Conservation (phyloP, 2,113 vertebrate genomes). For the Globicephala melas region DNA sequence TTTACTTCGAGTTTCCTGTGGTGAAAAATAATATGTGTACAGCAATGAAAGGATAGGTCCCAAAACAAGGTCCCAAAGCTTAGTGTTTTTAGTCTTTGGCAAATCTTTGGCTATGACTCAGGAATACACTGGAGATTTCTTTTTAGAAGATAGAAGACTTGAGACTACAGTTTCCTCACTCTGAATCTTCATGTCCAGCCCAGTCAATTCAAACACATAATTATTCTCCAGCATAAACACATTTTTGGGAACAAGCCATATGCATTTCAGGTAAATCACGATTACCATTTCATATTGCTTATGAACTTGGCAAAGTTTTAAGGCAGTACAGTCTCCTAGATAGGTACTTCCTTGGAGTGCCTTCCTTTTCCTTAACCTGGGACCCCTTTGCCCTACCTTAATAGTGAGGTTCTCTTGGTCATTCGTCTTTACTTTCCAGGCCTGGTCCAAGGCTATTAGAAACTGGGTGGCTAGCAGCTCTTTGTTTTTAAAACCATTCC, state of each 20-base stretch:
- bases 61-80: background rate
- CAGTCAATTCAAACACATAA: background rate
- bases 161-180: background rate
- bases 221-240: background rate
- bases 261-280: background rate
- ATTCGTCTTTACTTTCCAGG: background rate
- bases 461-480: background rate
- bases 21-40: background rate
- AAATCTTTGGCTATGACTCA: background rate
- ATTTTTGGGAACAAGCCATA: background rate
- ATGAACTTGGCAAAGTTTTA: background rate
- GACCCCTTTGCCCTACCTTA: background rate
- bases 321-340: background rate
- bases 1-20: background rate
- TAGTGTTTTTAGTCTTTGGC: background rate
- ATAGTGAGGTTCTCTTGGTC: background rate
- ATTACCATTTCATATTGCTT: background rate
- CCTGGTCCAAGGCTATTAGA: background rate
- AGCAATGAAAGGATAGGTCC: background rate
- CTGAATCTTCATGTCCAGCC: background rate
- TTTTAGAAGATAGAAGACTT: background rate
- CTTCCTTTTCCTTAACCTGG: background rate
- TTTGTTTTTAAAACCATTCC: constrained; percentile 30
- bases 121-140: background rate
- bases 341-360: background rate